Base-by-base conservation (phyloP, 2,797 vertebrate species). In the Denticeps clupeoides region DNA sequence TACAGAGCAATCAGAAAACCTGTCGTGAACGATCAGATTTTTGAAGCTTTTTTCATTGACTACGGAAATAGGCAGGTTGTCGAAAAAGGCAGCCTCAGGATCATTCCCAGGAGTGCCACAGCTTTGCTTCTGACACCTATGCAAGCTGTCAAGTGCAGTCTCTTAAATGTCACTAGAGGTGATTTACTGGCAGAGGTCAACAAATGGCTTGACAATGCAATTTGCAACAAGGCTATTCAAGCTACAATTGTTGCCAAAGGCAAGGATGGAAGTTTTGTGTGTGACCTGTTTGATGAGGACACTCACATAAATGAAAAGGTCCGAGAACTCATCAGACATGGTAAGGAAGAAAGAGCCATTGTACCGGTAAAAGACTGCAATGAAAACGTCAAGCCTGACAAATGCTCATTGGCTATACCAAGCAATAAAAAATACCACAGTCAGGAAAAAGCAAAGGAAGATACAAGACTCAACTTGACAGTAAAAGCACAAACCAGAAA, bases 41-140 rank as follows among this genome's bases (percentile, higher is more conserved):
- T 85, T 0, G 53, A 51, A 2, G 85, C 87, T 7, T 81, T 88
- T 52, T 97, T 90, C 73, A 91, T 97, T 41, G 93, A 97, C 70
- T 97, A 87, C 68, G 94, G 93, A 66, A 89, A 91, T 73, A 73
- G 64, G 45, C 62, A 68, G 3, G 68, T 89, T 31, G 77, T 79
- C 9, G 78, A 86, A 48, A 82, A 77, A 70, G 70, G 58, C 22
- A 70, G 85, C 10, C 64, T 93, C 38, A 51, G 81, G 16, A 68
- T 75, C 29, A 85, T 97, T 69, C 85, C 86, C 13, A 63, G 64
- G 49, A 74, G 76, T 55, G 85, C 78, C 10, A 47, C 48, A 45
- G 82, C 89, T 47, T 51, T 97, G 53, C 47, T 93, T 24, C 73
- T 81, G 58, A 87, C 69, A 4, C 93, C 92, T n/a, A 86, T 96